Evolutionary conservation across 2,113 vertebrate genomes (phyloP).

Genomic region (Barnardius zonarius): DNA sequence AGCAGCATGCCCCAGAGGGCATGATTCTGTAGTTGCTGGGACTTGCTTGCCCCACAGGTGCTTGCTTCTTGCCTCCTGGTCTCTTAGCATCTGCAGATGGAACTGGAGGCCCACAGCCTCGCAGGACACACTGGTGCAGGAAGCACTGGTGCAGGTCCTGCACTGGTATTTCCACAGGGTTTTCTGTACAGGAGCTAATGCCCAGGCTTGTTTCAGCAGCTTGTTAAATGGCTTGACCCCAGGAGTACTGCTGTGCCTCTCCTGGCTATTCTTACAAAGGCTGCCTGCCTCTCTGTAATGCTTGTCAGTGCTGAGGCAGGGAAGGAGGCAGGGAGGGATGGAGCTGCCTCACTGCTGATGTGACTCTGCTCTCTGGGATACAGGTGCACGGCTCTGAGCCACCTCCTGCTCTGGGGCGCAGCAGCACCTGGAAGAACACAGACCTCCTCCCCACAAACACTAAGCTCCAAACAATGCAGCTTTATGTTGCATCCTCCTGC

Average conservation of each 20-base stretch:
- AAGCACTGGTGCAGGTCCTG: background rate
- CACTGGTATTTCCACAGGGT: background rate
- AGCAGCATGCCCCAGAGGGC: background rate
- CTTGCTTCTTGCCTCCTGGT: background rate
- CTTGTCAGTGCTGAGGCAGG: background rate
- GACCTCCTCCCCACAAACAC: background rate
- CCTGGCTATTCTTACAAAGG: background rate
- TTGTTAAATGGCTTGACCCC: background rate
- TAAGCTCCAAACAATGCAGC: background rate
- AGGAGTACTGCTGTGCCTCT: rapidly evolving
- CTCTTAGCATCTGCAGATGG: background rate
- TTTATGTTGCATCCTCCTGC: rapidly evolving
- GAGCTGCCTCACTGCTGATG: background rate
- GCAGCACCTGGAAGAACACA: background rate
- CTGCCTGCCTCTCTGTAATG: background rate
- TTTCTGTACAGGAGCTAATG: background rate
- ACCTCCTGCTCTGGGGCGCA: background rate
- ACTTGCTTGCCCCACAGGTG: background rate
- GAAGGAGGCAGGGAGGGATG: background rate
- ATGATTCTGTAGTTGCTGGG: background rate
- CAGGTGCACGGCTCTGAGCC: background rate
- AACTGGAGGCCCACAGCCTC: background rate
- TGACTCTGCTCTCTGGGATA: background rate
- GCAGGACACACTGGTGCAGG: background rate
- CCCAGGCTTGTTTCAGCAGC: background rate